These are phyloP conservation scores for Halcyon badia DNA, from an alignment of 2,797 vertebrate species.

Conservation along the genomic window DNA sequence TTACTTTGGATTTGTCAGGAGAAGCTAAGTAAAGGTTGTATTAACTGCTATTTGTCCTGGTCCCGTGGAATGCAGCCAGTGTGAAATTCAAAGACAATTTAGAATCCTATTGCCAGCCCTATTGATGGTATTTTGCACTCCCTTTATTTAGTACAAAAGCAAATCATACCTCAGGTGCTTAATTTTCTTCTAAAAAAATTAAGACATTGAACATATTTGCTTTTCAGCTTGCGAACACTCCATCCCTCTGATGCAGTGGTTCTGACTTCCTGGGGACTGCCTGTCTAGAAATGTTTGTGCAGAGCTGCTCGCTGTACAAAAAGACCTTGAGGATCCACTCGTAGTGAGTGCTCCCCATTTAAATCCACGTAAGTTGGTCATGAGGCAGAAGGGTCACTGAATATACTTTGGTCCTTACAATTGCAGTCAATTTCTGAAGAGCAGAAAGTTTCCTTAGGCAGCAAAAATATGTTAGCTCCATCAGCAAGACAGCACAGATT, in stretches of 20 bases:
- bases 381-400: background rate
- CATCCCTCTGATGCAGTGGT: background rate
- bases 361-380: background rate
- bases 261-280: background rate
- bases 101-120: background rate
- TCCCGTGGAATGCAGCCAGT: background rate
- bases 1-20: slow-evolving; percentile 17
- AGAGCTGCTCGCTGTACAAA: slow-evolving; percentile 27
- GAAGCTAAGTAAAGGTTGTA: slow-evolving; percentile 54
- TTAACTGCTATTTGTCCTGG: slow-evolving; percentile 42
- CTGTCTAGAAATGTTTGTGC: slow-evolving; percentile 14
- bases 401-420: background rate
- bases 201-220: slow-evolving; percentile 44
- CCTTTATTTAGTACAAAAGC: slow-evolving; percentile 15
- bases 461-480: slow-evolving; percentile 9
- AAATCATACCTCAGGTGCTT: background rate
- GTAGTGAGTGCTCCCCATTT: background rate
- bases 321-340: background rate
- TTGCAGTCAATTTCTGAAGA: background rate
- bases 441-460: slow-evolving; percentile 34
- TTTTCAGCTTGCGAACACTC: background rate
- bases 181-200: slow-evolving; percentile 15
- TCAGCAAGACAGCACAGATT: slow-evolving; percentile 27
- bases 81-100: slow-evolving; percentile 16
- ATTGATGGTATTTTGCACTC: slow-evolving; percentile 8